Evolutionary conservation across 1,140 invertebrate species (phyloP), one percentile per base, ranked within the genome.

Genomic region (Sesamia nonagrioides): DNA sequence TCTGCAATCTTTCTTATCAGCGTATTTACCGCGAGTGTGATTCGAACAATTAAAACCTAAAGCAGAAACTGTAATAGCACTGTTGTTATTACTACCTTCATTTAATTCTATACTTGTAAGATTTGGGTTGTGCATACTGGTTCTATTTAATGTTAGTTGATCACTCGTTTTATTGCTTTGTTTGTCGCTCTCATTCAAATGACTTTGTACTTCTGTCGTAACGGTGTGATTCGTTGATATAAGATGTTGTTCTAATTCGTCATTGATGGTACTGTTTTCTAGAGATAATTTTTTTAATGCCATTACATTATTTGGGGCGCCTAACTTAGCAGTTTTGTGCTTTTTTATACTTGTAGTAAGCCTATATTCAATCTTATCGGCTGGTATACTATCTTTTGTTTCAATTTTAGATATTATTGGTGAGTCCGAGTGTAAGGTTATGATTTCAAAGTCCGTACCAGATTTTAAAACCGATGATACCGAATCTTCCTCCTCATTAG

Each of bases 1-100:
- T 35, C 82, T 86, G 71, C 93, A 95, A 71, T 94, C 86, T 50
- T 85, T 81, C 69, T 82, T 81, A 76, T 94, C 91, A 7, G 88
- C 72, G 79, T 89, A 94, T 87, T 88, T 92, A 0, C 91, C 92
- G 11, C 87, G 82, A 52, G 61, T 35, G 9, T 74, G 82, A 77
- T 83, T 71, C 5, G 7, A 33, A 54, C 80, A 81, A 21, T 58
- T 63, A 50, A 81, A 77, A 18, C 18, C 18, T 27, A 40, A 18
- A 45, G 42, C 17, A 54, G 74, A 33, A 18, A 40, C 58, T 17
- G 21, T 69, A 48, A 27, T 45, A 27, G 6, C 58, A 60, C n/a
- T 27, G 21, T n/a, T 48, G 8, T 33, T 17, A 74, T 81, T 50
- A 48, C 18, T 56, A 11, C n/a, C 37, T 45, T 11, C 40, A 45